phyloP scores from a whole-genome alignment of 2,797 vertebrate species.

The Australoheros facetus region DNA sequence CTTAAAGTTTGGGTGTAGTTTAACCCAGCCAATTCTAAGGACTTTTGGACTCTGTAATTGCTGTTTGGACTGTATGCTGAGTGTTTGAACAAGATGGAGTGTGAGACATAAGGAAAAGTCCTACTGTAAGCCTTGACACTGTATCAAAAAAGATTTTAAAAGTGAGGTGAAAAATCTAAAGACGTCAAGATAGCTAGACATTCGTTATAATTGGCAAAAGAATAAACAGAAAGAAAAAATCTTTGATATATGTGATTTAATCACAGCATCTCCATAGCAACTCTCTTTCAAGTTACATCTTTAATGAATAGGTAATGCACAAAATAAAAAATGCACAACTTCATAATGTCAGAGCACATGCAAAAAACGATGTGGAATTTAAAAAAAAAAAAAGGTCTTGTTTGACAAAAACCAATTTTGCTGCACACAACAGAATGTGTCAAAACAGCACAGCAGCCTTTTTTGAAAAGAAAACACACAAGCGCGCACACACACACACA shows the following conservation, averaged over 20 bases:
- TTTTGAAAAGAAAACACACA: conserved; percentile 30
- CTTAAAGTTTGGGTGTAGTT: conserved; percentile 22
- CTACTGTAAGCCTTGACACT: conserved; percentile 6
- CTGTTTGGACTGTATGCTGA: conserved; percentile 20
- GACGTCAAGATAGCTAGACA: conserved; percentile 13
- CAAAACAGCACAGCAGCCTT: conserved; percentile 53
- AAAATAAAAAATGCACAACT: conserved; percentile 82
- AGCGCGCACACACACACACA: conserved; percentile 32
- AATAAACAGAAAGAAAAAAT: conserved; percentile 46
- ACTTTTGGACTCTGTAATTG: conserved; percentile 10
- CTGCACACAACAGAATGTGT: conserved; percentile 32
- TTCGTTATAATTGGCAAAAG: conserved; percentile 58
- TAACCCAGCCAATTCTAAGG: conserved; percentile 19
- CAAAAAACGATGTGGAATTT: conserved; percentile 34
- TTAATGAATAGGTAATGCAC: conserved; percentile 91
- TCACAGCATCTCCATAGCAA: conserved; percentile 88
- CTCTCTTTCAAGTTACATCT: conserved; percentile 86
- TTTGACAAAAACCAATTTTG: conserved; percentile 53
- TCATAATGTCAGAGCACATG: conserved; percentile 40
- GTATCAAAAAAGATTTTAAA: conserved; percentile 25
- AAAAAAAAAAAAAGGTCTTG: conserved; percentile 26
- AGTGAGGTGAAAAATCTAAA: not conserved
- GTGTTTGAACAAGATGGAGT: conserved; percentile 30
- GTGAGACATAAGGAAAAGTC: conserved; percentile 7
- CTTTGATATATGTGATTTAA: conserved; percentile 80